Conservation (phyloP, 2,888 invertebrate species). For the Cinara cedri region DNA sequence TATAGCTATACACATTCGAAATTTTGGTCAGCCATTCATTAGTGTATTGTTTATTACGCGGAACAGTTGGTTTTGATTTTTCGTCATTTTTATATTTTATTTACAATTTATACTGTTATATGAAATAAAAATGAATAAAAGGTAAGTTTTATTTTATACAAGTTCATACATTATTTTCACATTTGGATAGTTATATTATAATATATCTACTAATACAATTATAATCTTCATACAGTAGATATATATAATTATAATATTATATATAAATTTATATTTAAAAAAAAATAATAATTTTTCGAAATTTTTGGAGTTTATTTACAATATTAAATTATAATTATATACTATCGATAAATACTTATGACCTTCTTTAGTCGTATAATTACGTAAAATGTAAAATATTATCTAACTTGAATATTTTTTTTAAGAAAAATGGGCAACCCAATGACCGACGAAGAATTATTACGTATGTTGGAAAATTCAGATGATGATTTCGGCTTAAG, state of each 20-base stretch:
- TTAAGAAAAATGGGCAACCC: conserved; percentile 2
- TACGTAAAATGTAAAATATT: conserved; percentile 3
- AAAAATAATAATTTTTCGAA: not conserved
- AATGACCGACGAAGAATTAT: conserved; percentile 10
- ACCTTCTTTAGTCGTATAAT: not conserved
- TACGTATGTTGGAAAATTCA: conserved; percentile 20
- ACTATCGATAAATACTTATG: not conserved
- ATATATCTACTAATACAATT: too few species aligned
- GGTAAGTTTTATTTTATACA: conserved; percentile 10
- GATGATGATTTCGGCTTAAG: conserved; percentile 17
- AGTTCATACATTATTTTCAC: conserved; percentile 22
- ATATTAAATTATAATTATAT: not conserved
- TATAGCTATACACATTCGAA: conserved; percentile 30
- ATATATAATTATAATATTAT: not conserved
- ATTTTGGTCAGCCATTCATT: conserved; percentile 28
- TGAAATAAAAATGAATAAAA: conserved; percentile 3
- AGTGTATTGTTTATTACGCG: not conserved
- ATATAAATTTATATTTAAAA: not conserved
- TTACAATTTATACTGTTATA: conserved; percentile 9
- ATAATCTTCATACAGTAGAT: too few species aligned
- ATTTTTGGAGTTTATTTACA: not conserved
- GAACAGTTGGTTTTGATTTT: conserved; percentile 3
- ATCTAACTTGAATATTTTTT: not conserved
- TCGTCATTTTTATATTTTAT: conserved; percentile 17
- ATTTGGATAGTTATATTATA: too few species aligned